Evolutionary conservation across 2,797 vertebrate species (phyloP).

Genomic region (Crenichthys baileyi): DNA sequence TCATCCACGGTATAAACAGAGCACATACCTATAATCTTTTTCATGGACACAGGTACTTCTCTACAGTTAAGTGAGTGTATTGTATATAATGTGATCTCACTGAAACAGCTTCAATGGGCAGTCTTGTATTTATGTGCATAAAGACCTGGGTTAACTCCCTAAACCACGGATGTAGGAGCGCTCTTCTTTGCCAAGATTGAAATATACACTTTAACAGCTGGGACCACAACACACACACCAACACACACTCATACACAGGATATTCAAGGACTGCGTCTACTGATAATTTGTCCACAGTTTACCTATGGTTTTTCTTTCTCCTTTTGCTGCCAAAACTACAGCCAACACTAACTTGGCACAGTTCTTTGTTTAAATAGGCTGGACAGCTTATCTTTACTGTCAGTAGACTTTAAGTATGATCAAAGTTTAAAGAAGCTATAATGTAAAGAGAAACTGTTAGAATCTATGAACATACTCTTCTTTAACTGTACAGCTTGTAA

Average conservation of each 20-base stretch:
- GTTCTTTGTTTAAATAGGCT: constrained; percentile 19
- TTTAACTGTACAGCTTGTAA: neutral
- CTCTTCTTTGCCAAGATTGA: constrained; percentile 22
- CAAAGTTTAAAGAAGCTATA: neutral
- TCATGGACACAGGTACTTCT: neutral
- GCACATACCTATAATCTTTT: neutral
- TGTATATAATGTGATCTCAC: neutral
- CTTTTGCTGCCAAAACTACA: neutral
- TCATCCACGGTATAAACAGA: constrained; percentile 3
- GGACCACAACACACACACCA: constrained; percentile 14
- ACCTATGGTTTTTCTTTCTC: neutral
- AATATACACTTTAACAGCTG: constrained; percentile 5
- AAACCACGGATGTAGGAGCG: constrained; percentile 1
- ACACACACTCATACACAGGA: neutral
- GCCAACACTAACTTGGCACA: constrained; percentile 6
- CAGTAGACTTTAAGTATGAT: neutral
- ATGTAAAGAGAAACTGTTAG: neutral
- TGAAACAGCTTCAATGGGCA: neutral
- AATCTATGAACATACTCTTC: neutral
- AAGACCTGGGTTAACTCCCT: constrained; percentile 23
- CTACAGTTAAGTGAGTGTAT: neutral
- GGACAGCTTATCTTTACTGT: neutral
- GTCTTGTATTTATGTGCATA: constrained; percentile 25
- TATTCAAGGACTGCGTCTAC: neutral
- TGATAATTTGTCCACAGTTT: constrained; percentile 20